Conservation (phyloP, 2,888 invertebrate species). For the Prionchulus punctatus region DNA sequence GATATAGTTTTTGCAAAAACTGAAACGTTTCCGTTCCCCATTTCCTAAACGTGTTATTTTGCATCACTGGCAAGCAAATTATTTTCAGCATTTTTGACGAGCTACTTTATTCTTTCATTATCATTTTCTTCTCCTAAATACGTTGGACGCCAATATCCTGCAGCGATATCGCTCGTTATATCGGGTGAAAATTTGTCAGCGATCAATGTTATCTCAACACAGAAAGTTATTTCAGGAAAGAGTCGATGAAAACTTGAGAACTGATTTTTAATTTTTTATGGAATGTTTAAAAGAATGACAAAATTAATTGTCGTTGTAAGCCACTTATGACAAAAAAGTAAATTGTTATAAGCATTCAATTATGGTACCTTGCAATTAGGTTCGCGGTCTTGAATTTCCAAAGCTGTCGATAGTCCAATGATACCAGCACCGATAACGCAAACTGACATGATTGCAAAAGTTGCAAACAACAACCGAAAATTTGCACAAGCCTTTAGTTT, state of each 20-base stretch:
- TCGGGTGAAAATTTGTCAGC: conserved; percentile 27
- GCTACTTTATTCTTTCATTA: not conserved
- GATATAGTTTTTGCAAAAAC: not conserved
- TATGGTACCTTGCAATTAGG: not conserved
- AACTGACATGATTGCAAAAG: not conserved
- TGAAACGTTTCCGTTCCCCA: conserved; percentile 7
- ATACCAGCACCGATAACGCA: conserved; percentile 19
- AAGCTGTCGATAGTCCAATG: conserved; percentile 17
- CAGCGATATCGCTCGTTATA: conserved; percentile 29
- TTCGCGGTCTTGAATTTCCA: conserved; percentile 15
- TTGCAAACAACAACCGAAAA: not conserved
- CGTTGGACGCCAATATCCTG: conserved; percentile 30
- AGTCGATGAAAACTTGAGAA: not conserved
- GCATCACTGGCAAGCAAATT: not conserved
- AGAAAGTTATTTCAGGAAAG: not conserved
- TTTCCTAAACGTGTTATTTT: conserved; percentile 6
- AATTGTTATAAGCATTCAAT: no score
- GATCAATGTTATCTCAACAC: conserved; percentile 26
- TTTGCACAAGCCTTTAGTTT: not conserved
- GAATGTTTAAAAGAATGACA: no score
- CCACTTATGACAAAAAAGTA: no score
- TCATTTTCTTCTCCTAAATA: not conserved
- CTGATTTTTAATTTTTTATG: no score
- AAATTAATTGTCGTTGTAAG: no score
- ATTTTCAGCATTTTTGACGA: not conserved